Percentiles rank a stretch among this genome's conserved stretches.
Evolutionary conservation across 2,797 vertebrate species (phyloP).

Genomic region (Neopelma chrysocephalum): DNA sequence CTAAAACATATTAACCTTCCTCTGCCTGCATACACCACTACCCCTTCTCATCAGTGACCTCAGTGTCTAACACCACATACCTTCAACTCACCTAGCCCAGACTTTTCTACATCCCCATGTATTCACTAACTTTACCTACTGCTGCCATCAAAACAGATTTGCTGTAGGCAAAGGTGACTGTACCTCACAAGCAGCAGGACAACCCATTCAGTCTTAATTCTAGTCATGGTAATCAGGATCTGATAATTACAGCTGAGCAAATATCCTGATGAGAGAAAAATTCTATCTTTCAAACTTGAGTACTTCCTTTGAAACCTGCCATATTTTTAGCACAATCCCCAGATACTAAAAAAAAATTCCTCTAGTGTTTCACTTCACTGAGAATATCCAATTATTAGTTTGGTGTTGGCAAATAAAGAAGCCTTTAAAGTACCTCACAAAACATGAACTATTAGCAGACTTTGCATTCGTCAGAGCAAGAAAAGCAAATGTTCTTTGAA

Average conservation of each 20-base stretch:
- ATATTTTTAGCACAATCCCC: not conserved
- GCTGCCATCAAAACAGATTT: not conserved
- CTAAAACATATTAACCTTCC: conserved; percentile 59
- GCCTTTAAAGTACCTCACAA: not conserved
- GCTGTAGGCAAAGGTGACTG: not conserved
- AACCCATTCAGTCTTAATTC: not conserved
- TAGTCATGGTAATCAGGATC: not conserved
- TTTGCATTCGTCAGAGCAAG: not conserved
- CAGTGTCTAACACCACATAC: not conserved
- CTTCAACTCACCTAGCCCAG: not conserved
- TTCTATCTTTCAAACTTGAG: not conserved
- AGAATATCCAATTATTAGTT: not conserved
- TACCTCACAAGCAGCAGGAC: not conserved
- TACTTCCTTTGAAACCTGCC: not conserved
- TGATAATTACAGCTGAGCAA: not conserved
- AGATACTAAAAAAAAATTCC: not conserved
- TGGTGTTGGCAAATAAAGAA: not conserved
- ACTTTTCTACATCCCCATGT: not conserved
- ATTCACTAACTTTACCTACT: not conserved
- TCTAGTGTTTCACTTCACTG: not conserved
- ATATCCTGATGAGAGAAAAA: not conserved
- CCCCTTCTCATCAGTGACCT: not conserved
- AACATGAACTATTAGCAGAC: not conserved
- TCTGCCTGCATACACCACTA: not conserved
- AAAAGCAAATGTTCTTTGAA: not conserved